phyloP scores from a whole-genome alignment of 2,797 vertebrate genomes.

The Margarornis squamiger region DNA sequence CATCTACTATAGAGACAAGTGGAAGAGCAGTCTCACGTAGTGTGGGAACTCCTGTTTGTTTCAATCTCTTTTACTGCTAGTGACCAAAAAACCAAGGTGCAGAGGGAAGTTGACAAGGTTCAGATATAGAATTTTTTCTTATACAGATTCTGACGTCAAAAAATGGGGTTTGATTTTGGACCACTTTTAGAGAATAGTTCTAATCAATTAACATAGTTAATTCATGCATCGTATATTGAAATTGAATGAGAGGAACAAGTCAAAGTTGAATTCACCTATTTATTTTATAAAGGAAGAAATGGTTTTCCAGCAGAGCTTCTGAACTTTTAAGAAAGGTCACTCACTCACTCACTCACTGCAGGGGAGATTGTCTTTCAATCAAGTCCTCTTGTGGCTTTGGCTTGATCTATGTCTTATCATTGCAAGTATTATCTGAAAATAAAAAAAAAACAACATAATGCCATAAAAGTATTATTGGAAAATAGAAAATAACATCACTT shows the following conservation, averaged over 20 bases:
- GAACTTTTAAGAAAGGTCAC: conserved; percentile 23
- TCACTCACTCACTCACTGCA: not conserved
- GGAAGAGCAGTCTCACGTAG: not conserved
- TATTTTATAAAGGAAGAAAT: conserved; percentile 16
- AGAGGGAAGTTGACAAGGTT: not conserved
- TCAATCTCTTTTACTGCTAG: not conserved
- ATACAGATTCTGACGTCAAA: not conserved
- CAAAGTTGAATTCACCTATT: not conserved
- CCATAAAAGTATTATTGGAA: conserved; percentile 24
- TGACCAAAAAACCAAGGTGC: not conserved
- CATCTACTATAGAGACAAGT: not conserved
- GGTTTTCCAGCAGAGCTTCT: not conserved
- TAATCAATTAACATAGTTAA: not conserved
- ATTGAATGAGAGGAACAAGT: not conserved
- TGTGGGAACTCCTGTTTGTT: not conserved
- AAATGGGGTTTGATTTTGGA: not conserved
- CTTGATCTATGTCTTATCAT: conserved; percentile 30
- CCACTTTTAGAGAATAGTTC: not conserved
- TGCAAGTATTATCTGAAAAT: conserved; percentile 33
- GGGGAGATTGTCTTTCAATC: conserved; percentile 41
- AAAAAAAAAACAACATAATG: conserved; percentile 35
- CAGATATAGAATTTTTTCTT: not conserved
- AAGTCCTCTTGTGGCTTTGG: not conserved
- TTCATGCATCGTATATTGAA: not conserved
- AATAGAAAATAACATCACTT: conserved; percentile 38